phyloP scores from a whole-genome alignment of 2,113 vertebrate genomes.

The Pseudorhombus dupliciocellatus region DNA sequence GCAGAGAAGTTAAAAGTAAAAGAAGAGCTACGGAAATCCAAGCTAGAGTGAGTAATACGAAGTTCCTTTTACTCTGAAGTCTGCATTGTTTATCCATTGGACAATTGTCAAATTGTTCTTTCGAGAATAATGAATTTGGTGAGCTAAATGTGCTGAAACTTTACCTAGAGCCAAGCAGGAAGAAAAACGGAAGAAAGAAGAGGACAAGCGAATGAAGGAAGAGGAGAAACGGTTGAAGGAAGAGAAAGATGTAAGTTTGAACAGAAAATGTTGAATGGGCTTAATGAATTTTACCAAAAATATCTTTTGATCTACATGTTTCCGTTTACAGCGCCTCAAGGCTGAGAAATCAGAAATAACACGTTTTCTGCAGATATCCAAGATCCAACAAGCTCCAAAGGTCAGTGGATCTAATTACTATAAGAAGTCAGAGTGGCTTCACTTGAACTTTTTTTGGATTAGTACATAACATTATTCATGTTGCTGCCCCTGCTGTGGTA shows the following conservation, averaged over 20 bases:
- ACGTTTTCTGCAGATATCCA: conserved; percentile 94
- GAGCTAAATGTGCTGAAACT: conserved; percentile 3
- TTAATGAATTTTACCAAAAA: background rate
- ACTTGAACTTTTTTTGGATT: too few species aligned
- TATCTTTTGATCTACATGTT: background rate
- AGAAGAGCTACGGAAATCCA: conserved; percentile 91
- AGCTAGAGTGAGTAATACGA: conserved; percentile 87
- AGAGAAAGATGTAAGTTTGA: conserved; percentile 88
- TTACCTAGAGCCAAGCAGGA: conserved; percentile 90
- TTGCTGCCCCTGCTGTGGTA: too few species aligned
- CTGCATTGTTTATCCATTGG: background rate
- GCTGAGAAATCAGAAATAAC: conserved; percentile 96
- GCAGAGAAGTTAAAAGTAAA: conserved; percentile 89
- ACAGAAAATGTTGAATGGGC: background rate
- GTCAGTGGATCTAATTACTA: conserved; percentile 65
- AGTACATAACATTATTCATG: too few species aligned
- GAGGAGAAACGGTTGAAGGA: conserved; percentile 94
- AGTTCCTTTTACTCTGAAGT: background rate
- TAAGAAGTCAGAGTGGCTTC: background rate
- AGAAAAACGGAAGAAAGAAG: conserved; percentile 96
- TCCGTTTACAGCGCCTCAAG: conserved; percentile 86
- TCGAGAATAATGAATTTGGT: background rate
- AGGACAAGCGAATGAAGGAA: conserved; percentile 91
- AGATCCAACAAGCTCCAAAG: conserved; percentile 92
- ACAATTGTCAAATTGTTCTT: background rate